Evolutionary conservation across 2,113 vertebrate genomes (phyloP), one percentile per base, ranked within the genome.

Genomic region (Calyptommatus sinebrachiatus): DNA sequence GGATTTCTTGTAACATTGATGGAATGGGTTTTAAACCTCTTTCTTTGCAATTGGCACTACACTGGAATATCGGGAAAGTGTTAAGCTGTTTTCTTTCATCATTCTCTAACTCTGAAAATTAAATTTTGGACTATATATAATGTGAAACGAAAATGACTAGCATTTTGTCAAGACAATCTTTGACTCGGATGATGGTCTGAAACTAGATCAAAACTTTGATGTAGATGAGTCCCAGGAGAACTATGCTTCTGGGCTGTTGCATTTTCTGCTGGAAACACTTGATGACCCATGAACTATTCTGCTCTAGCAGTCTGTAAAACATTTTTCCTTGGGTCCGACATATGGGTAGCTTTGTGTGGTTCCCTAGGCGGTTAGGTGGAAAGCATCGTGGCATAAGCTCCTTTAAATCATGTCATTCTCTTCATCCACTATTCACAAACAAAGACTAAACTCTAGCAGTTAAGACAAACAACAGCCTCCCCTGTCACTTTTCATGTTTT

Each of bases 391-490:
- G 62, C 67, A 10, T 75, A 77, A 74, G 4, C 24, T 67, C 6
- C 21, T n/a, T 57, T 77, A 57, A 80, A 77, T 6, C 0, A 26
- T 63, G 71, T 63, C 84, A 24, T 46, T 26, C 8, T 60, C 26
- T 10, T 89, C 83, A 85, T 78, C 41, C 78, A 11, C 12, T 72
- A 69, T 66, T 45, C 21, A 82, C n/a, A 85, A 82, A 65, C 81
- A 81, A 20, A 35, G 21, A 22, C 26, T 82, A 77, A 67, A 12
- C 14, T 88, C 87, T 35, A 80, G 62, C 7, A 65, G 70, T 81
- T 24, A 87, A 90, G 85, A 85, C 84, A 77, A 80, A 46, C 67
- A 81, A 29, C 82, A 87, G 28, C 77, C 60, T 84, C 50, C 35
- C 78, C 28, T 8, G 63, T 73, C 48, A 10, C 10, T 75, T 53